phyloP scores from a whole-genome alignment of 2,888 invertebrate genomes.

The Sphecodes monilicornis region DNA sequence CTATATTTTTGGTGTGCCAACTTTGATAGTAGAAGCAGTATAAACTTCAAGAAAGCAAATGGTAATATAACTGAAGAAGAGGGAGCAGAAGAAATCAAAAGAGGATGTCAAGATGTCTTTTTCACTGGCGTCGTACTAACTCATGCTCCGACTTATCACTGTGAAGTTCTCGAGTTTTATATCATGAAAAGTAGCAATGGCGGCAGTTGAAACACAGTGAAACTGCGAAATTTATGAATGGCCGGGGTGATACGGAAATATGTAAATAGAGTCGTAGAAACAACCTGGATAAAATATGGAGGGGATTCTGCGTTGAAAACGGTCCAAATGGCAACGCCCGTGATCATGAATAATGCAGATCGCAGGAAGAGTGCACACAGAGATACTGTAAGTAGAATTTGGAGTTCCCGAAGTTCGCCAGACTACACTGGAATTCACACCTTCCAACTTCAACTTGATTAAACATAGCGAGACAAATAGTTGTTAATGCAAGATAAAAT shows the following conservation, averaged over 20 bases:
- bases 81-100: not conserved
- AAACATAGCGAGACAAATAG: not conserved
- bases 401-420: slow-evolving; percentile 10
- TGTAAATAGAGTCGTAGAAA: slow-evolving; percentile 58
- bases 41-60: not conserved
- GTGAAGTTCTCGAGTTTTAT: not conserved
- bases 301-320: slow-evolving; percentile 56
- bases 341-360: slow-evolving; percentile 63
- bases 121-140: not conserved
- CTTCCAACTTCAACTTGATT: not conserved
- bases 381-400: slow-evolving; percentile 48
- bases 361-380: slow-evolving; percentile 30
- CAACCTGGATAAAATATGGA: slow-evolving; percentile 44
- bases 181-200: slow-evolving; percentile 26
- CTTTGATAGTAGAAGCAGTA: not conserved
- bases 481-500: not conserved
- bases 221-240: slow-evolving; percentile 42
- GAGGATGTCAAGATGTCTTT: not conserved
- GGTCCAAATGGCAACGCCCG: slow-evolving; percentile 60
- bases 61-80: not conserved
- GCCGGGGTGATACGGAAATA: slow-evolving; percentile 50
- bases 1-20: no score
- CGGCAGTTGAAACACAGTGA: slow-evolving; percentile 1
- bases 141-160: not conserved
- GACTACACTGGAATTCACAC: not conserved